phyloP scores from a whole-genome alignment of 2,888 invertebrate species.

The Saturnia pavonia region DNA sequence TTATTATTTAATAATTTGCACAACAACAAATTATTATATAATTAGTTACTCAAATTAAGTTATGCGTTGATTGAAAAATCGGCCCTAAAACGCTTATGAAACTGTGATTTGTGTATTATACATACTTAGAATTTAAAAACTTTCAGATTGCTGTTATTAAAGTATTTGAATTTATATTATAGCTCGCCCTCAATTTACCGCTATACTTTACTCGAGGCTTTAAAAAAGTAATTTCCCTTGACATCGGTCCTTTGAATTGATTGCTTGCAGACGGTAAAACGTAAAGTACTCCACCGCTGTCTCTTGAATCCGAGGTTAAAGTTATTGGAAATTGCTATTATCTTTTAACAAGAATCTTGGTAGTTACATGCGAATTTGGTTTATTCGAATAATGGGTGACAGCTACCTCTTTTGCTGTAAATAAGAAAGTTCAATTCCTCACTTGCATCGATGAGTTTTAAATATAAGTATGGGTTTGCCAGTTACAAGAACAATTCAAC shows the following conservation, averaged over 20 bases:
- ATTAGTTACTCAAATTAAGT: too few species aligned
- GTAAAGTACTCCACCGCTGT: neutral
- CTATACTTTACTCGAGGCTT: constrained; percentile 1
- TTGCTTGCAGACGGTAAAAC: neutral
- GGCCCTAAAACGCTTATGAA: neutral
- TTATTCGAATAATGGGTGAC: neutral
- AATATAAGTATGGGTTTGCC: too few species aligned
- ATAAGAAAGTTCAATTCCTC: too few species aligned
- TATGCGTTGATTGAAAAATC: too few species aligned
- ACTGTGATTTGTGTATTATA: neutral
- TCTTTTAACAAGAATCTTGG: neutral
- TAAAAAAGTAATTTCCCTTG: constrained; percentile 5
- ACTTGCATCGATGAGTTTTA: too few species aligned
- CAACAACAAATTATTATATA: too few species aligned
- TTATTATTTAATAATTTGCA: too few species aligned
- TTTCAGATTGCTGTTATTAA: neutral
- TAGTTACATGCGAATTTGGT: neutral
- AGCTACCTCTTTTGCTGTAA: too few species aligned
- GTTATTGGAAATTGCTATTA: neutral
- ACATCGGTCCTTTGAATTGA: neutral
- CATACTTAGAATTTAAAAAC: neutral
- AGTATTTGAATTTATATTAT: neutral
- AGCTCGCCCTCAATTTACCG: neutral
- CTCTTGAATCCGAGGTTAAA: neutral
- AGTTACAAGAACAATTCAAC: too few species aligned